A percentile compares a stretch with the other conserved stretches of the same genome.
These are phyloP conservation scores for Napeogenes inachia DNA, from an alignment of 2,888 invertebrate genomes.

Conservation along the genomic window DNA sequence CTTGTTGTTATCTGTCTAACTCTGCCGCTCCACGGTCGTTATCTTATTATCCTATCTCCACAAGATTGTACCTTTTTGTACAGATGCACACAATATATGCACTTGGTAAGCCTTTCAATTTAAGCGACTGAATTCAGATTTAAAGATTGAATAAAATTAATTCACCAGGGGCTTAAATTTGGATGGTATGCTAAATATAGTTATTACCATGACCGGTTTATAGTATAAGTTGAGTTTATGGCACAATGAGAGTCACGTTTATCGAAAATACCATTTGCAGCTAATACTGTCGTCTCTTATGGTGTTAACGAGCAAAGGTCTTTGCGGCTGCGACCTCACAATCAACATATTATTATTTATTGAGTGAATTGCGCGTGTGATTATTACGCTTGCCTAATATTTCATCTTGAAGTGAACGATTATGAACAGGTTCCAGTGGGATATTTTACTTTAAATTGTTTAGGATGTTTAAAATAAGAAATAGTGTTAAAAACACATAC, in stretches of 20 bases:
- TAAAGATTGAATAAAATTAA: conserved; percentile 32
- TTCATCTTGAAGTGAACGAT: not conserved
- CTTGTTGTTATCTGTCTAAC: conserved; percentile 72
- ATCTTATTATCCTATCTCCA: conserved; percentile 76
- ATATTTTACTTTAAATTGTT: no score
- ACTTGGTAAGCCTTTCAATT: conserved; percentile 37
- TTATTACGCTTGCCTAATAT: not conserved
- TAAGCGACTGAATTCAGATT: conserved; percentile 30
- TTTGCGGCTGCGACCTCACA: conserved; percentile 42
- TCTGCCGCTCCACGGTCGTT: conserved; percentile 69
- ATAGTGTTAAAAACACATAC: no score
- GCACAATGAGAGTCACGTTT: conserved; percentile 62
- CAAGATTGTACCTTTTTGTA: conserved; percentile 72
- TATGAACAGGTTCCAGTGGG: no score
- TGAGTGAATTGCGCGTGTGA: conserved; percentile 2
- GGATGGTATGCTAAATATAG: conserved; percentile 17
- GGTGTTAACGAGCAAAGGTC: conserved; percentile 61
- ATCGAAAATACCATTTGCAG: conserved; percentile 53
- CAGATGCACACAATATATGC: conserved; percentile 40
- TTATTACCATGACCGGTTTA: conserved; percentile 31
- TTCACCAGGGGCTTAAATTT: conserved; percentile 19
- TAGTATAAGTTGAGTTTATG: conserved; percentile 49
- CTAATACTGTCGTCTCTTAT: conserved; percentile 55
- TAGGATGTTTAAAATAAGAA: no score
- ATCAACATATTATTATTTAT: conserved; percentile 44